Evolutionary conservation across 1,140 invertebrate genomes (phyloP).

Genomic region (Aphelenchoides besseyi): DNA sequence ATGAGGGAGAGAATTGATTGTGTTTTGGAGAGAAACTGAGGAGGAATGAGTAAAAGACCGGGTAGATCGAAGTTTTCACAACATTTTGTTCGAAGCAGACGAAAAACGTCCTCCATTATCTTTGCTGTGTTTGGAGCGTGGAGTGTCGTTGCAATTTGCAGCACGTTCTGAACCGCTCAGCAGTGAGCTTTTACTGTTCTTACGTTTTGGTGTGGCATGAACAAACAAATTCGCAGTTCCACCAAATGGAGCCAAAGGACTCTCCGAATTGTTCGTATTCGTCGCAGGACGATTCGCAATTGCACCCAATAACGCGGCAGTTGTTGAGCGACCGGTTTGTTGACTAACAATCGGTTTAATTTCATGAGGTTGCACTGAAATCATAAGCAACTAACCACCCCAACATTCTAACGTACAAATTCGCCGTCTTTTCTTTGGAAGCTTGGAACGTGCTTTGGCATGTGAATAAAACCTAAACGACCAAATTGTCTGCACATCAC

Average conservation of each 20-base stretch:
- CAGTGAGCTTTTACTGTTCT: constrained; percentile 4
- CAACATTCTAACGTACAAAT: no score
- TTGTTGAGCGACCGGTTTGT: constrained; percentile 24
- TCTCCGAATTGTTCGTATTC: not conserved
- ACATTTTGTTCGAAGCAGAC: not conserved
- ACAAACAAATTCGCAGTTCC: constrained; percentile 7
- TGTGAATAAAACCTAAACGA: constrained; percentile 86
- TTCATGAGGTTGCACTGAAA: constrained; percentile 46
- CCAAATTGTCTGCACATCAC: not conserved
- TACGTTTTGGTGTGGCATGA: not conserved
- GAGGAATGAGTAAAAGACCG: no score
- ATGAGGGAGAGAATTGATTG: constrained; percentile 1
- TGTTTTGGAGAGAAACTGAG: not conserved
- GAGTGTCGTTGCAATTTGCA: not conserved
- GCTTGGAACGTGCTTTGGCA: constrained; percentile 73
- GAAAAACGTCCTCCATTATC: not conserved
- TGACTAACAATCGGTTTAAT: constrained; percentile 31
- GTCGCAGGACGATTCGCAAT: constrained; percentile 16
- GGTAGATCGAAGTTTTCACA: no score
- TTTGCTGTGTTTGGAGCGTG: constrained; percentile 8
- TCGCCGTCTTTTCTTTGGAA: constrained; percentile 57
- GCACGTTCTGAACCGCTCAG: constrained; percentile 3
- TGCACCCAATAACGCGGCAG: constrained; percentile 20
- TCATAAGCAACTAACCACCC: no score
- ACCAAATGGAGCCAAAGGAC: constrained; percentile 8